Conservation (phyloP, 2,113 vertebrate genomes). For the Octodon degus region DNA sequence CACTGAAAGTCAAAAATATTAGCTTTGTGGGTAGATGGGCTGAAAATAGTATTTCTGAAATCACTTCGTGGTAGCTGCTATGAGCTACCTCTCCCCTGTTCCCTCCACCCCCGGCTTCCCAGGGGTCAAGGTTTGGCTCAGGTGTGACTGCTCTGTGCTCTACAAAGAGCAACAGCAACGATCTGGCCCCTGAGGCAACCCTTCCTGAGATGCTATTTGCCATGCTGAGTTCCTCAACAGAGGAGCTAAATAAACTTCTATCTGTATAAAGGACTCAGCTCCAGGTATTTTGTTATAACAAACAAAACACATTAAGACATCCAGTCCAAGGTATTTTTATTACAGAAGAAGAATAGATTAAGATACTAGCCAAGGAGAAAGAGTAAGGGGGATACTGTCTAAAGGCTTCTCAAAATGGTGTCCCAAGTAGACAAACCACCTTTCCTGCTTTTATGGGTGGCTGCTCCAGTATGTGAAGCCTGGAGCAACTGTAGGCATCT, state of each 20-base stretch:
- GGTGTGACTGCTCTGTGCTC: neutral
- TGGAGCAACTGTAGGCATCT: neutral
- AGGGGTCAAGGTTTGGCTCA: neutral
- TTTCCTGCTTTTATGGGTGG: neutral
- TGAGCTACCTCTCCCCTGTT: neutral
- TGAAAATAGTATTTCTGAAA: constrained; percentile 41
- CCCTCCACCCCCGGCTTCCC: neutral
- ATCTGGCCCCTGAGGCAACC: neutral
- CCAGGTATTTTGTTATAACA: neutral
- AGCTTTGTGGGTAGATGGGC: neutral
- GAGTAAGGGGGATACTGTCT: neutral
- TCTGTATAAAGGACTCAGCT: neutral
- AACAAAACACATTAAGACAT: neutral
- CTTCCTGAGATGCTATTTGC: neutral
- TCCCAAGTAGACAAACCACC: neutral
- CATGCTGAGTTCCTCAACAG: neutral
- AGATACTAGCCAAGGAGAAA: neutral
- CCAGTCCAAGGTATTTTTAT: neutral
- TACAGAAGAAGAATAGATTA: neutral
- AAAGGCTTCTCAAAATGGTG: neutral
- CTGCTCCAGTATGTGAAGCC: neutral
- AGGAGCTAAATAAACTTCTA: neutral
- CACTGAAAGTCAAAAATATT: constrained; percentile 7
- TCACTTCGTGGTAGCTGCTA: neutral
- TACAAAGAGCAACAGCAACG: neutral